Evolutionary conservation across 2,113 vertebrate species (phyloP).

Genomic region (Bolborhynchus lineola): DNA sequence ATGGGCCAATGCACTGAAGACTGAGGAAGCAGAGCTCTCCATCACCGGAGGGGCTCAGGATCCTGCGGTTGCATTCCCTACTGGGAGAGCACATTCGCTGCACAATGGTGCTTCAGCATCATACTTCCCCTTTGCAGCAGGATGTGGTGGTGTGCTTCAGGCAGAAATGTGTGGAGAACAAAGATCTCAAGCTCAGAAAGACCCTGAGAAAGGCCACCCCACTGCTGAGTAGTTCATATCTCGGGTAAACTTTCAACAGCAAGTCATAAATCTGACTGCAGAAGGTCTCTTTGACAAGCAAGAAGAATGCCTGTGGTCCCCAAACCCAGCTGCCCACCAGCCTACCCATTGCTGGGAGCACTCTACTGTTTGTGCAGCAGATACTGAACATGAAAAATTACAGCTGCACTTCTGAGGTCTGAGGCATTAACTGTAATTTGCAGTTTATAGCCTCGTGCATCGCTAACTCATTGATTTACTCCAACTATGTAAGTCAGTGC

Average conservation of each 20-base stretch:
- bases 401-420: neutral
- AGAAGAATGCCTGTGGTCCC: neutral
- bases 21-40: neutral
- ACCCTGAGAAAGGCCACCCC: neutral
- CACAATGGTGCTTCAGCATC: neutral
- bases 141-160: neutral
- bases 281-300: neutral
- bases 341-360: neutral
- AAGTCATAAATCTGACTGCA: neutral
- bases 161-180: neutral
- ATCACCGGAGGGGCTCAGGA: neutral
- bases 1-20: neutral
- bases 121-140: neutral
- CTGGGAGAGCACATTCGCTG: neutral
- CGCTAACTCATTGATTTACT: neutral
- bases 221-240: neutral
- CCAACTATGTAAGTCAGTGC: neutral
- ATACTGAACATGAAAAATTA: neutral
- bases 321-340: neutral
- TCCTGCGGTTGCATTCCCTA: neutral
- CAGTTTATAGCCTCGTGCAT: neutral
- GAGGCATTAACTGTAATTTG: neutral
- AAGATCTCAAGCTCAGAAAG: neutral
- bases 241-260: neutral
- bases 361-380: neutral